phyloP scores from a whole-genome alignment of 30 jellyfish, hydroid and myxozoan genomes.

The Clytia hemisphaerica region DNA sequence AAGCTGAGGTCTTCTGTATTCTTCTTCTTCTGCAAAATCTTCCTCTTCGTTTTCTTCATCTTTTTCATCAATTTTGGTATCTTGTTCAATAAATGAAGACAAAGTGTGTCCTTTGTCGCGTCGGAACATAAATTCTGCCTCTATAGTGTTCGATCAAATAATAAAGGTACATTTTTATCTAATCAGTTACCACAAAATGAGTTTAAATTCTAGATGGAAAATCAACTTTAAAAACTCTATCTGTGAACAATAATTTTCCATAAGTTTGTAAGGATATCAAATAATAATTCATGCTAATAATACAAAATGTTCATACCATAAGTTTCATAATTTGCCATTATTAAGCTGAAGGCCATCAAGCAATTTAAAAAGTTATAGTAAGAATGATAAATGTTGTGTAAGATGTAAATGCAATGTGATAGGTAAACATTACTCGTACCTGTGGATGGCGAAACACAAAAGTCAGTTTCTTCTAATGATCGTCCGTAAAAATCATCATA shows the following conservation, averaged over 20 bases:
- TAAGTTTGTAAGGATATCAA: background rate
- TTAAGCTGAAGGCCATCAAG: background rate
- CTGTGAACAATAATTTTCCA: too few relatives aligned
- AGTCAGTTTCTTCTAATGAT: conserved; percentile 57
- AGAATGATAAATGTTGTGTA: background rate
- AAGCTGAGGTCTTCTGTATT: conserved; percentile 51
- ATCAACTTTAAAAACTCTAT: background rate
- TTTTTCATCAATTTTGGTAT: conserved; percentile 37
- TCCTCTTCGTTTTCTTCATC: conserved; percentile 46
- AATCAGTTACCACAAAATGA: background rate
- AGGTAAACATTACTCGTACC: conserved; percentile 17
- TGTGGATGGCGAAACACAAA: conserved; percentile 71
- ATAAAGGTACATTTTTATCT: background rate
- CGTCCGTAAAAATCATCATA: conserved; percentile 55
- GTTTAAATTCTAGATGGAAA: background rate
- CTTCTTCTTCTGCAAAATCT: conserved; percentile 18
- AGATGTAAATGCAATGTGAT: background rate
- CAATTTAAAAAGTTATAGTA: background rate
- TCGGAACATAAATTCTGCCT: conserved; percentile 59
- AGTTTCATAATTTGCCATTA: background rate
- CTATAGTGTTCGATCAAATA: conserved; percentile 21
- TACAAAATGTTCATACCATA: background rate
- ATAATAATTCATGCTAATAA: background rate
- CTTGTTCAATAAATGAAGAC: conserved; percentile 59
- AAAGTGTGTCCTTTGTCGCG: conserved; percentile 56